Conservation (phyloP, 1,140 invertebrate genomes). For the Prorops nasuta region DNA sequence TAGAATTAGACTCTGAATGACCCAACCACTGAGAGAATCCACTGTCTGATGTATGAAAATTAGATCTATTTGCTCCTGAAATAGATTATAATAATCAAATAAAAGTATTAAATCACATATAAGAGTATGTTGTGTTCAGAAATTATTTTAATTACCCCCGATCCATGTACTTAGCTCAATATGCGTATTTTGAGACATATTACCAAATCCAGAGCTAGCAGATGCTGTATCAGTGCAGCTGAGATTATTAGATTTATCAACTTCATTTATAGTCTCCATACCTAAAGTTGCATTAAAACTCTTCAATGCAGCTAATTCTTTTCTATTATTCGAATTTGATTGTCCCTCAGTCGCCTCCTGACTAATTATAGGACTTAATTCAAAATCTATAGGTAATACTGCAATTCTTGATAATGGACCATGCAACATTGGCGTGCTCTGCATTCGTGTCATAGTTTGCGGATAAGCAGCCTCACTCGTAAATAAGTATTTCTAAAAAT, state of each 20-base stretch:
- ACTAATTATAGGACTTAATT: slow-evolving; percentile 52
- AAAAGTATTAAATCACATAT: background rate
- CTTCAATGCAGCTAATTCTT: slow-evolving; percentile 11
- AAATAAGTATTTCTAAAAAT: slow-evolving; percentile 48
- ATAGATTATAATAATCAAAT: slow-evolving; percentile 8
- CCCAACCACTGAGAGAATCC: slow-evolving; percentile 52
- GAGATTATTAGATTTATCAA: slow-evolving; percentile 12
- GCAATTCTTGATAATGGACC: slow-evolving; percentile 38
- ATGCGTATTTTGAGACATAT: slow-evolving; percentile 28
- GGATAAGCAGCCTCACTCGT: slow-evolving; percentile 27
- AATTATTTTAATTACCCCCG: slow-evolving; percentile 39
- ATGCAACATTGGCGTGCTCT: slow-evolving; percentile 52
- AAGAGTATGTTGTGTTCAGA: slow-evolving; percentile 3
- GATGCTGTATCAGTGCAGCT: slow-evolving; percentile 13
- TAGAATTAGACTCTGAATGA: slow-evolving; percentile 29
- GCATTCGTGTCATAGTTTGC: slow-evolving; percentile 39
- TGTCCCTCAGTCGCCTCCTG: slow-evolving; percentile 34
- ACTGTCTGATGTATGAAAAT: slow-evolving; percentile 34
- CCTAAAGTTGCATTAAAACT: slow-evolving; percentile 16
- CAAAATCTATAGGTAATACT: slow-evolving; percentile 46
- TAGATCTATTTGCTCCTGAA: slow-evolving; percentile 39
- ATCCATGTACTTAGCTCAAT: slow-evolving; percentile 55
- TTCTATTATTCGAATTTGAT: slow-evolving; percentile 13
- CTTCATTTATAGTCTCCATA: slow-evolving; percentile 1
- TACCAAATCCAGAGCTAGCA: slow-evolving; percentile 21